A percentile compares a stretch with the other conserved stretches of the same genome.
These are phyloP conservation scores for Varroa destructor DNA, from an alignment of 1,140 invertebrate genomes.

Conservation along the genomic window DNA sequence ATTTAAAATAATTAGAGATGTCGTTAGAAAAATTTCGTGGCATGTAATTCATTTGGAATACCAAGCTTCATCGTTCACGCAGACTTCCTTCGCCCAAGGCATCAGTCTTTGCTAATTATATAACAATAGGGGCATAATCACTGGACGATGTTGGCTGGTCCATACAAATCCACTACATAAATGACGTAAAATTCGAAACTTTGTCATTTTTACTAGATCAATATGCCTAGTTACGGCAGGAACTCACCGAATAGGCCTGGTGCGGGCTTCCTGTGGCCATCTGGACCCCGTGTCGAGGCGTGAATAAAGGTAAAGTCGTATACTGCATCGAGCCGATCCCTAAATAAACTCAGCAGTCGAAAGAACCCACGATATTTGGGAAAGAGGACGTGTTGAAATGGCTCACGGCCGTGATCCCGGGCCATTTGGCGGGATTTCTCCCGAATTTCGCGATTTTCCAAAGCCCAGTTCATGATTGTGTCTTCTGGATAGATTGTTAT, in stretches of 20 bases:
- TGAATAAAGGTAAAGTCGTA: slow-evolving; percentile 49
- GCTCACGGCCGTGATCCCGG: slow-evolving; percentile 32
- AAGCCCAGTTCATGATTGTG: slow-evolving; percentile 43
- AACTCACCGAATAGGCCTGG: slow-evolving; percentile 35
- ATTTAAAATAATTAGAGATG: too few relatives aligned
- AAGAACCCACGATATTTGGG: slow-evolving; percentile 44
- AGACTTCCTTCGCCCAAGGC: too few relatives aligned
- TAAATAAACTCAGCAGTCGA: slow-evolving; percentile 41
- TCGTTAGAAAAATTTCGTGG: too few relatives aligned
- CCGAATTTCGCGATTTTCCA: slow-evolving; percentile 34
- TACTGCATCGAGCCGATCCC: slow-evolving; percentile 40
- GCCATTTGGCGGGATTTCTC: too few relatives aligned
- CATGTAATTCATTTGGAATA: too few relatives aligned
- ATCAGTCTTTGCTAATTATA: too few relatives aligned
- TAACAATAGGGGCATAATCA: too few relatives aligned
- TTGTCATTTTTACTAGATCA: too few relatives aligned
- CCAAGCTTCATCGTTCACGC: too few relatives aligned
- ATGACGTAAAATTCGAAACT: background rate
- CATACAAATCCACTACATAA: too few relatives aligned
- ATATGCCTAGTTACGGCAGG: background rate
- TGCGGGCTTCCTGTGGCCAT: slow-evolving; percentile 30
- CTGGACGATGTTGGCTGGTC: too few relatives aligned
- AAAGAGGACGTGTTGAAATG: slow-evolving; percentile 42
- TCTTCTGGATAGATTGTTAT: slow-evolving; percentile 49
- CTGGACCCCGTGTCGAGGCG: slow-evolving; percentile 34